A percentile compares a stretch with the other conserved stretches of the same genome.
phyloP scores from a whole-genome alignment of 2,797 vertebrate species.

The Neosilurus hyrtlii region DNA sequence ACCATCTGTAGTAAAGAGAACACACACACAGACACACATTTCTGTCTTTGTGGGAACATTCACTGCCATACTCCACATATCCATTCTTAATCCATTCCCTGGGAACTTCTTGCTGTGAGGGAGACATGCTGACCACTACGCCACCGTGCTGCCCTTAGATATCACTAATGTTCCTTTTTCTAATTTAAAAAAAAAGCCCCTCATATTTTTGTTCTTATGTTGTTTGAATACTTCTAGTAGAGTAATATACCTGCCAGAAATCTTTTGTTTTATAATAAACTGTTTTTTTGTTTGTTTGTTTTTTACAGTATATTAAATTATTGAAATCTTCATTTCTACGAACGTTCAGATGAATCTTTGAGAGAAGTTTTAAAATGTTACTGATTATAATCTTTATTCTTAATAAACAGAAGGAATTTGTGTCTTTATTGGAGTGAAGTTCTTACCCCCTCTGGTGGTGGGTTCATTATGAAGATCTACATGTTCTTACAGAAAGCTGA shows the following conservation, averaged over 20 bases:
- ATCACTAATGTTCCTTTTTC: too few relatives aligned
- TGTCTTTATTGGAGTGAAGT: not conserved
- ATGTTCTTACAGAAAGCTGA: not conserved
- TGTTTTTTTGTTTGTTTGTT: too few relatives aligned
- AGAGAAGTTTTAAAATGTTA: not conserved
- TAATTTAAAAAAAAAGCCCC: too few relatives aligned
- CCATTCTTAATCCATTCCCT: too few relatives aligned
- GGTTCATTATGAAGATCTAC: not conserved
- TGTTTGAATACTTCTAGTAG: not conserved
- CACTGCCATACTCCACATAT: too few relatives aligned
- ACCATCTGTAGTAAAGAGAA: slow-evolving; percentile 28
- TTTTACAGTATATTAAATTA: not conserved
- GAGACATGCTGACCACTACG: too few relatives aligned
- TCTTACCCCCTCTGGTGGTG: slow-evolving; percentile 35
- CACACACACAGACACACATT: slow-evolving; percentile 11
- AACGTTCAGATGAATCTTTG: not conserved
- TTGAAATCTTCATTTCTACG: not conserved
- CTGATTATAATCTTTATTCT: not conserved
- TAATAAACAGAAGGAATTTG: not conserved
- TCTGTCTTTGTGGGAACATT: too few relatives aligned
- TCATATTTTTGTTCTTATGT: not conserved
- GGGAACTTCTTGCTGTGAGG: too few relatives aligned
- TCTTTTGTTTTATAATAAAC: not conserved
- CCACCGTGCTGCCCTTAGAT: too few relatives aligned
- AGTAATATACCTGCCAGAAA: not conserved